Percentiles rank a stretch among this genome's conserved stretches.
phyloP scores from a whole-genome alignment of 2,113 vertebrate species.

The Potamarius usumacintae region DNA sequence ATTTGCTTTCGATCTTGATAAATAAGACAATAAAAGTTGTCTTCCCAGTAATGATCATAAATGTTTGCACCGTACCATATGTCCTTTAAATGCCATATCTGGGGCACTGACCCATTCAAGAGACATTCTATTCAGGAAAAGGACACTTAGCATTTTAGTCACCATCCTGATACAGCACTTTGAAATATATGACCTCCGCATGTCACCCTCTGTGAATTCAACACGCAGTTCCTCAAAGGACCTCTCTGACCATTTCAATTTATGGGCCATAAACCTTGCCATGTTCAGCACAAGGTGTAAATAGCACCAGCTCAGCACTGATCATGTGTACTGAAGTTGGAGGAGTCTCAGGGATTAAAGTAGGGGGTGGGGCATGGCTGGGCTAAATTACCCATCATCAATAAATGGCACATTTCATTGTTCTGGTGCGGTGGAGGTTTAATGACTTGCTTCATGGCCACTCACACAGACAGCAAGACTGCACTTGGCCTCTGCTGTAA shows the following conservation, averaged over 20 bases:
- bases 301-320: constrained; percentile 15
- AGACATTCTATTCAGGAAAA: constrained; percentile 5
- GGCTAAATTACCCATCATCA: constrained; percentile 58
- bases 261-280: constrained; percentile 36
- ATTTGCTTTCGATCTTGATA: background rate
- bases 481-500: constrained; percentile 69
- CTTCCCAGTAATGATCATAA: background rate
- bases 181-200: constrained; percentile 26
- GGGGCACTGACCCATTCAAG: background rate
- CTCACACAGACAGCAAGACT: constrained; percentile 57
- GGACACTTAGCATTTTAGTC: constrained; percentile 19
- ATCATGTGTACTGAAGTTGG: background rate
- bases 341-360: constrained; percentile 14
- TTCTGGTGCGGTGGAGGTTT: constrained; percentile 58
- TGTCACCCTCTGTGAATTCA: constrained; percentile 30
- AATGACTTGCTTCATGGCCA: constrained; percentile 70
- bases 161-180: constrained; percentile 1
- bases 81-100: constrained; percentile 40
- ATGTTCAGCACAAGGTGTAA: constrained; percentile 6
- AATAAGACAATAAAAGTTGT: background rate
- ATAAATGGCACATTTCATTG: constrained; percentile 64
- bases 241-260: constrained; percentile 20
- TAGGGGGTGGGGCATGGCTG: background rate
- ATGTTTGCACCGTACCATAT: constrained; percentile 1
- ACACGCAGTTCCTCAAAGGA: constrained; percentile 38